Base-by-base conservation (phyloP, 1,140 invertebrate genomes). In the Protaetia brevitarsis region DNA sequence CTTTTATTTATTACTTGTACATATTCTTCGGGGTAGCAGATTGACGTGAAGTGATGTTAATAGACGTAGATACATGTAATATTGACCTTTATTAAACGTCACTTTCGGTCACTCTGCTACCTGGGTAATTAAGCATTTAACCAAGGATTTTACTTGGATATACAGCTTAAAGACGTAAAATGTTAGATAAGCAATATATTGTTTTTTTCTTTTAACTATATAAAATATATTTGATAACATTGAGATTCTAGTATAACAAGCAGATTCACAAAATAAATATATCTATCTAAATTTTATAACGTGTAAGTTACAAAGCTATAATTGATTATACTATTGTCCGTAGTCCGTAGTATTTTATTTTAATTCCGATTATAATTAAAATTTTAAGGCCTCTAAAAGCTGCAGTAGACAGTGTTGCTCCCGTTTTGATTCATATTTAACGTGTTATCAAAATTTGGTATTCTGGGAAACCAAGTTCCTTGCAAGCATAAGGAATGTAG, bases 401-500 rank as follows among this genome's bases (percentile, higher is more conserved):
- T 58, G 56, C 23, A 19, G 16, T 21, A 19, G 41, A 45, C 19
- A 45, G 16, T 45, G 8, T 45, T 45, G 13, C 41, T 19, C 10
- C 10, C 16, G 23, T 7, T 21, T 13, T 45, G 19, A 13, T 5
- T 16, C 13, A 45, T 19, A 45, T 4, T 13, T 19, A 3, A 19
- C 10, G 41, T 45, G 16, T 45, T 45, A 45, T 19, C 10, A 45
- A 19, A 68, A 93, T 80, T 81, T 94, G 90, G 72, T 88, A 94
- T 27, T 92, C 87, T 23, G 83, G 79, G 77, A 86, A 89, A n/a
- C 85, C 82, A 21, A 93, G 63, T 76, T 92, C 88, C 70, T 85
- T 73, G 64, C 90, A 88, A 4, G 79, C 86, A 69, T 84, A 92
- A 5, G 90, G 84, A 74, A 92, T 89, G 79, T 92, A 93, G 64